These are phyloP conservation scores for Aphidius colemani DNA, from an alignment of 2,888 invertebrate genomes.

Conservation along the genomic window DNA sequence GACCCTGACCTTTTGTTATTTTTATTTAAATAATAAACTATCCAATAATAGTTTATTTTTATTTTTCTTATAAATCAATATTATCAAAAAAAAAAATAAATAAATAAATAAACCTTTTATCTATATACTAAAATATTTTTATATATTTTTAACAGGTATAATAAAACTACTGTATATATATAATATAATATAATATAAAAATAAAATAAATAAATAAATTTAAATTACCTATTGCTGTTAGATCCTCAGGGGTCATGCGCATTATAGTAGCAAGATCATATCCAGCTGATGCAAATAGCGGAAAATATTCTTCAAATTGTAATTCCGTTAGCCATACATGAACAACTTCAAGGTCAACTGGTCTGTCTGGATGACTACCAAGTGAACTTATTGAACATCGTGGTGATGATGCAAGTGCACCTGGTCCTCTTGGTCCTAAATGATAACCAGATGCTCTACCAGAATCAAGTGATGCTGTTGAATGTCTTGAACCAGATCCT, in stretches of 20 bases:
- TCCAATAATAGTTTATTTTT: too few relatives aligned
- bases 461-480: constrained; percentile 87
- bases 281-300: constrained; percentile 90
- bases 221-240: constrained; percentile 73
- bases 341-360: constrained; percentile 85
- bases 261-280: constrained; percentile 98
- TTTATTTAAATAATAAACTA: too few relatives aligned
- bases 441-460: constrained; percentile 87
- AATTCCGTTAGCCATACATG: constrained; percentile 93
- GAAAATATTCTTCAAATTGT: constrained; percentile 93
- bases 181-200: too few relatives aligned
- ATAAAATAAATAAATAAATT: not conserved
- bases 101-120: too few relatives aligned
- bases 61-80: too few relatives aligned
- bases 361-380: constrained; percentile 57
- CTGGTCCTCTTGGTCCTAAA: constrained; percentile 62
- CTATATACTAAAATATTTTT: too few relatives aligned
- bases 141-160: not conserved
- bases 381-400: constrained; percentile 73
- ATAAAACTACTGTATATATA: too few relatives aligned
- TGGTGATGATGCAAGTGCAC: constrained; percentile 67
- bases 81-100: too few relatives aligned
- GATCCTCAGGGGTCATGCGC: constrained; percentile 98
- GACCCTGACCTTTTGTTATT: too few relatives aligned
- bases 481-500: constrained; percentile 86